These are phyloP conservation scores for Pogonocichla stellata DNA, from an alignment of 2,113 vertebrate species.

Conservation along the genomic window DNA sequence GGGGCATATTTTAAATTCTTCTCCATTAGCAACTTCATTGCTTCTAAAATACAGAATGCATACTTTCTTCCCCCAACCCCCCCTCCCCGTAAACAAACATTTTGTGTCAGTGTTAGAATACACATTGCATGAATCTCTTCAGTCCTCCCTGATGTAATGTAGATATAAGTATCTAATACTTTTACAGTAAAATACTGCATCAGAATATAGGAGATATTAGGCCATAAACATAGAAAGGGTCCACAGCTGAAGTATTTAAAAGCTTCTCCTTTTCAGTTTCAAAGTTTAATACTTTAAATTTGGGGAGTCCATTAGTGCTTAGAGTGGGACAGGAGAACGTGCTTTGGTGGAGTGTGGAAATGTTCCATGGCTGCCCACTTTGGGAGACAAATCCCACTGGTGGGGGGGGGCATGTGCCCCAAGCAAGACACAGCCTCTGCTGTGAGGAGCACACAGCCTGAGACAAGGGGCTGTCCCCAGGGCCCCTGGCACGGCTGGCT, in stretches of 20 bases:
- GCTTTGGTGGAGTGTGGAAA: fast-evolving
- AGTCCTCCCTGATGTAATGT: background rate
- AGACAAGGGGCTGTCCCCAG: background rate
- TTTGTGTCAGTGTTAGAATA: background rate
- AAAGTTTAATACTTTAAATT: background rate
- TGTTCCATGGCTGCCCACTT: background rate
- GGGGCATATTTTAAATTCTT: background rate
- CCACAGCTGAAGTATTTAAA: background rate
- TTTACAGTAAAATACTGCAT: background rate
- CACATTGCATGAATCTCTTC: background rate
- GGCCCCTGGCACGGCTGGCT: background rate
- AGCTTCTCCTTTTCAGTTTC: background rate
- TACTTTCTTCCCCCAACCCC: background rate
- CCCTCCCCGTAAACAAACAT: background rate
- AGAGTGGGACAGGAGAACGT: background rate
- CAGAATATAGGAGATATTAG: background rate
- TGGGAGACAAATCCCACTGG: background rate
- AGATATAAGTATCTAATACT: background rate
- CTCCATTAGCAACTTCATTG: background rate
- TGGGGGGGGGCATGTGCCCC: background rate
- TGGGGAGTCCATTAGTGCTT: background rate
- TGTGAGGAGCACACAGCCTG: background rate
- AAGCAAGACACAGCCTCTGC: background rate
- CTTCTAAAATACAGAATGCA: background rate
- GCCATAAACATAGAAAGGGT: background rate